Percentiles rank a stretch among this genome's conserved stretches.
phyloP scores from a whole-genome alignment of 30 jellyfish, hydroid and myxozoan genomes.

The Chironex yamaguchii region DNA sequence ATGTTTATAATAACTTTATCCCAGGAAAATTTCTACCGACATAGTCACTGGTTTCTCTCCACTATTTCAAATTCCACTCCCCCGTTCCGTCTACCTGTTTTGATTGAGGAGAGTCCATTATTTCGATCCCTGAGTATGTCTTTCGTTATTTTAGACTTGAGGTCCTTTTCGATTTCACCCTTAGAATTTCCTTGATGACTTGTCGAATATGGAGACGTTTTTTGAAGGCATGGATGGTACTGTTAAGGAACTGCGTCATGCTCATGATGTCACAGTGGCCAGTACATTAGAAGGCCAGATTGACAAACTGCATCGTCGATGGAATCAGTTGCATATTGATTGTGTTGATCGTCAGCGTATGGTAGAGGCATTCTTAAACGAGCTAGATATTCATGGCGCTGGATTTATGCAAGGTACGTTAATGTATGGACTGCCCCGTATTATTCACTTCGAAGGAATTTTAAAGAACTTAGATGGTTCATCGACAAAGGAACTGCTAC shows the following conservation, averaged over 20 bases:
- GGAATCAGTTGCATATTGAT: conserved; percentile 86
- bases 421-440: too few relatives aligned
- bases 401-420: conserved; percentile 68
- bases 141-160: not conserved
- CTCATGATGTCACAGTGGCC: conserved; percentile 86
- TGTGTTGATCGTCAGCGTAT: conserved; percentile 75
- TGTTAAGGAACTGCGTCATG: conserved; percentile 89
- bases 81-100: too few relatives aligned
- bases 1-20: too few relatives aligned
- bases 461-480: too few relatives aligned
- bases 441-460: too few relatives aligned
- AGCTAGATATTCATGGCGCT: conserved; percentile 72
- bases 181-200: conserved; percentile 73
- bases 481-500: too few relatives aligned
- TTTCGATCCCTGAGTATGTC: too few relatives aligned
- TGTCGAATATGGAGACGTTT: conserved; percentile 78
- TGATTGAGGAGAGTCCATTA: too few relatives aligned
- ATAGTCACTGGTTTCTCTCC: too few relatives aligned
- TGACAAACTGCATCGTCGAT: conserved; percentile 85
- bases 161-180: not conserved
- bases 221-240: conserved; percentile 93
- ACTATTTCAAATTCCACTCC: too few relatives aligned
- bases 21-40: too few relatives aligned
- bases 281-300: conserved; percentile 73
- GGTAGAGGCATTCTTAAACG: conserved; percentile 68